Percentiles rank a stretch among this genome's conserved stretches.
phyloP scores from a whole-genome alignment of 2,888 invertebrate species.

The Tridacna gigas region DNA sequence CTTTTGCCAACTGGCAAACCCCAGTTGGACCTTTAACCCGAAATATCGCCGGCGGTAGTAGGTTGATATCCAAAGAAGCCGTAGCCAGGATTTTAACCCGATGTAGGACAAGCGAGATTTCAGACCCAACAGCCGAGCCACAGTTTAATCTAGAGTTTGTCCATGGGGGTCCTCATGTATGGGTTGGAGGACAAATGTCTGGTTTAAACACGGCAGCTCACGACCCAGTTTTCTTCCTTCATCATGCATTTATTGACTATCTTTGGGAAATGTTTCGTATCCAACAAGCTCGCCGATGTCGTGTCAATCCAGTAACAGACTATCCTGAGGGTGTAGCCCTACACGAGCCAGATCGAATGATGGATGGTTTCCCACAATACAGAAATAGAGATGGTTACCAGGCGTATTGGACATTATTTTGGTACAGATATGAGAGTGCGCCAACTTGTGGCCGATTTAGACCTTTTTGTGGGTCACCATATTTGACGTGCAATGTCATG shows the following conservation, averaged over 20 bases:
- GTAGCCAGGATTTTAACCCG: constrained; percentile 60
- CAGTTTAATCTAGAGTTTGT: constrained; percentile 58
- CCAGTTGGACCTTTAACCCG: constrained; percentile 69
- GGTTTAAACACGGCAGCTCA: constrained; percentile 71
- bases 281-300: constrained; percentile 58
- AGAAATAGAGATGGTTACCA: constrained; percentile 61
- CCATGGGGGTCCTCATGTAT: constrained; percentile 75
- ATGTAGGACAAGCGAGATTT: constrained; percentile 57
- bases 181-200: constrained; percentile 76
- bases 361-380: constrained; percentile 56
- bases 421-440: constrained; percentile 59
- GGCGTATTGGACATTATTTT: constrained; percentile 52
- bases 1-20: constrained; percentile 75
- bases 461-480: constrained; percentile 62
- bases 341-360: constrained; percentile 46
- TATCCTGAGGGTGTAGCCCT: constrained; percentile 56
- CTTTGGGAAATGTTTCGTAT: constrained; percentile 74
- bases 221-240: constrained; percentile 77
- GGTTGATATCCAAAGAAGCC: constrained; percentile 60
- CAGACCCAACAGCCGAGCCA: constrained; percentile 54
- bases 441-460: constrained; percentile 55
- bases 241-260: constrained; percentile 77
- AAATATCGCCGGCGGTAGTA: constrained; percentile 68
- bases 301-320: constrained; percentile 63
- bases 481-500: constrained; percentile 45